Conservation (phyloP, 1,140 invertebrate genomes). For the Branchinecta lynchi region DNA sequence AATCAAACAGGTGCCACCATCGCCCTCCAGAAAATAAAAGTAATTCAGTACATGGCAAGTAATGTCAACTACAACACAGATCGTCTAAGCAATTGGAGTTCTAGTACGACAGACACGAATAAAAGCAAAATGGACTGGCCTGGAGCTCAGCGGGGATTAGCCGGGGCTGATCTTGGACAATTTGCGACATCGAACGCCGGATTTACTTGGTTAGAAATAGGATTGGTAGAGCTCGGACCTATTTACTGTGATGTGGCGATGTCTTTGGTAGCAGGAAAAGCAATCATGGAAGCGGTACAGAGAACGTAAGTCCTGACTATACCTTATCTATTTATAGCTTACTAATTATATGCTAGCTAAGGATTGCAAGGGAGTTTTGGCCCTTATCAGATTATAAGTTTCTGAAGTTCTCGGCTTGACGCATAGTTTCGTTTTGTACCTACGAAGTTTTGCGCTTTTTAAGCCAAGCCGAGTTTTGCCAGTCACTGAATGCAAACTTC, state of each 20-base stretch:
- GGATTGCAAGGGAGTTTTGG: too few relatives aligned
- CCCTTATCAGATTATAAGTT: too few relatives aligned
- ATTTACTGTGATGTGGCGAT: constrained; percentile 83
- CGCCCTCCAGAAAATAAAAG: constrained; percentile 56
- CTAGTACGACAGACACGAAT: not conserved
- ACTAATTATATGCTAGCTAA: too few relatives aligned
- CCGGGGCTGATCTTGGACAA: not conserved
- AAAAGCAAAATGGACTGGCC: constrained; percentile 6
- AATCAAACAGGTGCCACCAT: constrained; percentile 79
- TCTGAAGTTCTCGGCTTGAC: too few relatives aligned
- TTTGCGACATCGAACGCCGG: not conserved
- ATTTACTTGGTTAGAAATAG: constrained; percentile 70
- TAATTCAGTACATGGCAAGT: constrained; percentile 41
- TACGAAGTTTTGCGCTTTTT: too few relatives aligned
- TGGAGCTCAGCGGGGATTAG: constrained; percentile 12
- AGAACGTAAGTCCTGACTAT: not conserved
- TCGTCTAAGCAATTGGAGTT: not conserved
- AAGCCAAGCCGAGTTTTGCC: too few relatives aligned
- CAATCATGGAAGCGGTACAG: constrained; percentile 1
- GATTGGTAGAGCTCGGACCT: constrained; percentile 72
- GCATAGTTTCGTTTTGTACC: too few relatives aligned
- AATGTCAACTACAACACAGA: not conserved
- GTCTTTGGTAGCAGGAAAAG: constrained; percentile 27
- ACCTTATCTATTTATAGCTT: not conserved
- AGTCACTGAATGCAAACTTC: too few relatives aligned